Conservation (phyloP, 2,797 vertebrate genomes). For the Hemibagrus guttatus region DNA sequence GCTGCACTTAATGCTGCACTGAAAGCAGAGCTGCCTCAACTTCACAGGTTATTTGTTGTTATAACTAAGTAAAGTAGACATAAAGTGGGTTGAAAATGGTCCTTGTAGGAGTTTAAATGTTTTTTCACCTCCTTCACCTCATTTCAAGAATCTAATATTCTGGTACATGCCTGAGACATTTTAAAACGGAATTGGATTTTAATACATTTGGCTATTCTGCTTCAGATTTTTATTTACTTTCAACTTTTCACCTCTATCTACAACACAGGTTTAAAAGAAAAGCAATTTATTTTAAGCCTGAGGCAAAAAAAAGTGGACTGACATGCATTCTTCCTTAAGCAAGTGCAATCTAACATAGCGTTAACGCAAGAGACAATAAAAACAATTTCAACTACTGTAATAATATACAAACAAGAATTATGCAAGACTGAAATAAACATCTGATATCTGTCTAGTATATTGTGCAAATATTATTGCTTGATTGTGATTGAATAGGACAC, state of each 20-base stretch:
- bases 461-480: background rate
- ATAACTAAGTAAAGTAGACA: background rate
- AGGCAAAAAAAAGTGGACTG: background rate
- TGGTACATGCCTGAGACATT: background rate
- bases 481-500: background rate
- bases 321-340: background rate
- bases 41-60: background rate
- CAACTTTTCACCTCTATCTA: background rate
- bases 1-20: conserved; percentile 35
- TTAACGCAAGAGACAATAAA: background rate
- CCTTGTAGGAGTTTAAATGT: background rate
- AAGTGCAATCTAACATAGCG: background rate
- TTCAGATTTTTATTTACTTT: background rate
- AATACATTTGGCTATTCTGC: background rate
- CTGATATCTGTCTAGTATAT: background rate
- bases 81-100: background rate
- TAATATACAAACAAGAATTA: background rate
- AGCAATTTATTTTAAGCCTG: background rate
- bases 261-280: background rate
- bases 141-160: background rate
- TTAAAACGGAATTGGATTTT: background rate
- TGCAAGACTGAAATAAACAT: background rate
- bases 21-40: background rate
- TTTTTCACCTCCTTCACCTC: background rate
- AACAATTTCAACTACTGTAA: background rate